Evolutionary conservation across 2,113 vertebrate species (phyloP).

Genomic region (Nasalis larvatus): DNA sequence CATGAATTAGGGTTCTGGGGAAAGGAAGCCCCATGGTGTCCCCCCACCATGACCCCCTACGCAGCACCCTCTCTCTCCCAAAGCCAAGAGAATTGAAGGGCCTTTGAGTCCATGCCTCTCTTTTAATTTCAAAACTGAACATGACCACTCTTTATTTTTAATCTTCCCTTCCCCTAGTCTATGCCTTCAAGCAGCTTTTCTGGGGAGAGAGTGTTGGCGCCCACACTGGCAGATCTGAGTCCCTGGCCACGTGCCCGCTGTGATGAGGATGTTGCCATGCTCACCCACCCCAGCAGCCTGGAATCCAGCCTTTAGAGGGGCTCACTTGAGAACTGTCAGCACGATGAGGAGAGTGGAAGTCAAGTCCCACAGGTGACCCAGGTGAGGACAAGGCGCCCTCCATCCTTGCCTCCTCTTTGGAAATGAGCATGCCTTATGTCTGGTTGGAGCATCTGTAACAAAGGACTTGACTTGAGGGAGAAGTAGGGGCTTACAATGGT

Average conservation of each 20-base stretch:
- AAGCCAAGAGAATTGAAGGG: background rate
- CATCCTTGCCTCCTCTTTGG: background rate
- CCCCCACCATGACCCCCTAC: fast-evolving
- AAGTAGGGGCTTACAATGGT: fast-evolving
- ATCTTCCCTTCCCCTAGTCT: slow-evolving; percentile 53
- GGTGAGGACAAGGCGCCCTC: background rate
- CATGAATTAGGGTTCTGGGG: background rate
- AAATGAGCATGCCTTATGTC: fast-evolving
- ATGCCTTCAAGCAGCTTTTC: slow-evolving; percentile 72
- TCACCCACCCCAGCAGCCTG: slow-evolving; percentile 60
- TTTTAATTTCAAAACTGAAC: background rate
- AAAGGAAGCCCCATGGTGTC: fast-evolving
- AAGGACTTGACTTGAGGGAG: background rate
- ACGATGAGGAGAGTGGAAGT: background rate
- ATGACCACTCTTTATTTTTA: slow-evolving; percentile 75
- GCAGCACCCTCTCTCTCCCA: background rate
- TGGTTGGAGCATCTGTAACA: fast-evolving
- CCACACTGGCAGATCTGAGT: slow-evolving; percentile 65
- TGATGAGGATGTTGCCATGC: slow-evolving; percentile 58
- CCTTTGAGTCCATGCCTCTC: background rate
- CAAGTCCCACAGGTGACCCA: background rate
- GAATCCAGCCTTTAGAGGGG: slow-evolving; percentile 23
- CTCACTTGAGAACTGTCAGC: background rate
- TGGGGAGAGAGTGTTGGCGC: slow-evolving; percentile 60
- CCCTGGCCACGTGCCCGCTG: slow-evolving; percentile 58